A percentile compares a stretch with the other conserved stretches of the same genome.
phyloP scores from a whole-genome alignment of 2,113 vertebrate species.

The Aegotheles bennettii region DNA sequence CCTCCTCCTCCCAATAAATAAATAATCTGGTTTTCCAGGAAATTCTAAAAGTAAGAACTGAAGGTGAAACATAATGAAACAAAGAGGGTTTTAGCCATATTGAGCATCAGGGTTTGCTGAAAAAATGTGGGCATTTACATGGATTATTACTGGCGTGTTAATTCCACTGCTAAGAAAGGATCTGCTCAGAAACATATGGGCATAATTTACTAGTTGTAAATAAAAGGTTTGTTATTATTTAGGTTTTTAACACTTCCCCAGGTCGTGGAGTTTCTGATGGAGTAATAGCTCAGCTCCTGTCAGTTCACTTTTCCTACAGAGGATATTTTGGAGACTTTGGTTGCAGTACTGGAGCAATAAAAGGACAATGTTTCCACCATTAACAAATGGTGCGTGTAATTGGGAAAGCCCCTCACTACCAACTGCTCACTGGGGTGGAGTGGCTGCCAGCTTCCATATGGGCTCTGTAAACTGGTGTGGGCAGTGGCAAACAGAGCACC shows the following conservation, averaged over 20 bases:
- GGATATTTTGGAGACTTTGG: neutral
- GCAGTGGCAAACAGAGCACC: neutral
- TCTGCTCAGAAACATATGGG: neutral
- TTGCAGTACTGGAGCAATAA: neutral
- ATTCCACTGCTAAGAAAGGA: neutral
- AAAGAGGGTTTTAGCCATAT: neutral
- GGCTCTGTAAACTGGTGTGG: rapidly evolving
- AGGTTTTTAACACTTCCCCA: neutral
- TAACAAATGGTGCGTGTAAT: neutral
- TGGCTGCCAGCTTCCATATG: rapidly evolving
- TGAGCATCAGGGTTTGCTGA: neutral
- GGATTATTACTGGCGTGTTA: neutral
- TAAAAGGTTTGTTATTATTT: neutral
- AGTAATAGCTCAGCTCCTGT: neutral
- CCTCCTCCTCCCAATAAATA: neutral
- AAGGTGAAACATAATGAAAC: neutral
- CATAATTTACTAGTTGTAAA: neutral
- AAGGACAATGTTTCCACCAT: neutral
- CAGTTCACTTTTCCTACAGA: neutral
- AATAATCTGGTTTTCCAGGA: constrained; percentile 10
- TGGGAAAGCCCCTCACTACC: neutral
- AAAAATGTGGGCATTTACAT: neutral
- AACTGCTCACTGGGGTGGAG: rapidly evolving
- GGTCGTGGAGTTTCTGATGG: neutral
- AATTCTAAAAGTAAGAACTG: neutral